phyloP scores from a whole-genome alignment of 1,140 invertebrate genomes.

The Monochamus saltuarius region DNA sequence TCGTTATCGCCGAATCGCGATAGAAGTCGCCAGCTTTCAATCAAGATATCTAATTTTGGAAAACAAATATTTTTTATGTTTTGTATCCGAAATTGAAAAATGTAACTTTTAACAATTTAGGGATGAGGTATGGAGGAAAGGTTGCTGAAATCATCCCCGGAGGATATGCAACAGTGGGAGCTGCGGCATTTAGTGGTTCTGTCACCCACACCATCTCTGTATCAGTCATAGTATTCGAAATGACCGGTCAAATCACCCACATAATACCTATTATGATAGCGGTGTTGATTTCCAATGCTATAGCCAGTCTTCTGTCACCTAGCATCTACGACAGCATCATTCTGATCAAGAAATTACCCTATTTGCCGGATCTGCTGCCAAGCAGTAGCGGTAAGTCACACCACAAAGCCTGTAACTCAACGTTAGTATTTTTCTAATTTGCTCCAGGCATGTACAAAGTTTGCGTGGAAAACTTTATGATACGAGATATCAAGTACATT shows the following conservation, averaged over 20 bases:
- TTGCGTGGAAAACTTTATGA: constrained; percentile 96
- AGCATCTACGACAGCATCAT: constrained; percentile 99
- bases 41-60: no score
- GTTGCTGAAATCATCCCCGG: constrained; percentile 90
- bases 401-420: not conserved
- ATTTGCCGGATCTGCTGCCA: constrained; percentile 86
- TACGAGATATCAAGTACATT: constrained; percentile 86
- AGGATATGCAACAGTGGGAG: constrained; percentile 87
- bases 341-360: constrained; percentile 95
- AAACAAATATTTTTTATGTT: not conserved
- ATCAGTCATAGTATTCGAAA: constrained; percentile 97
- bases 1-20: no score
- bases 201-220: constrained; percentile 98
- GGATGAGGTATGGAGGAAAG: constrained; percentile 80
- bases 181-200: constrained; percentile 93
- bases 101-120: constrained; percentile 22
- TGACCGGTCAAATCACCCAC: constrained; percentile 89
- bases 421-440: not conserved
- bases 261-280: constrained; percentile 96
- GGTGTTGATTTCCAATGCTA: constrained; percentile 91
- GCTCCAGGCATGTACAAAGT: constrained; percentile 76
- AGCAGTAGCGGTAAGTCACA: constrained; percentile 66
- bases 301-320: constrained; percentile 88
- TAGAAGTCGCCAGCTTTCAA: no score
- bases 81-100: no score